Evolutionary conservation across 2,797 vertebrate genomes (phyloP).

Genomic region (Dallia pectoralis): DNA sequence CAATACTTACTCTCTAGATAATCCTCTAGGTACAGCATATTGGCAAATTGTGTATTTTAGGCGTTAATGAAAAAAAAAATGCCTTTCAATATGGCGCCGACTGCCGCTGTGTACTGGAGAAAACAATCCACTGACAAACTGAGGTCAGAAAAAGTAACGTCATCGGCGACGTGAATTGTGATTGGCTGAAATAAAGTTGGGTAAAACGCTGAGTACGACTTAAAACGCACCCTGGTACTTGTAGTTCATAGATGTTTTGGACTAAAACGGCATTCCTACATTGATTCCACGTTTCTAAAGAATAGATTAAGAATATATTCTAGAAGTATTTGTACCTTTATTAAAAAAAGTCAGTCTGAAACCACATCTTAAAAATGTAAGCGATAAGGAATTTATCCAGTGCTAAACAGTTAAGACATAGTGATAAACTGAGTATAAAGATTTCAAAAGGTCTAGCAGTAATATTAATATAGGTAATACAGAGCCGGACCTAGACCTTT

Average conservation of each 20-base stretch:
- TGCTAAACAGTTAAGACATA: no score
- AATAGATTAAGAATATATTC: no score
- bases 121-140: slow-evolving; percentile 74
- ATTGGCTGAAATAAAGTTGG: slow-evolving; percentile 51
- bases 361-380: no score
- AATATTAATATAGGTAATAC: no score
- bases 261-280: background rate
- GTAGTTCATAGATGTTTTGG: slow-evolving; percentile 42
- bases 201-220: background rate
- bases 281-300: background rate
- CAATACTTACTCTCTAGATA: slow-evolving; percentile 96
- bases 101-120: slow-evolving; percentile 74
- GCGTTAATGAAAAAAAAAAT: slow-evolving; percentile 55
- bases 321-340: no score
- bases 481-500: no score
- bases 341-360: no score
- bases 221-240: slow-evolving; percentile 42
- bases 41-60: slow-evolving; percentile 53
- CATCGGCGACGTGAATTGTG: slow-evolving; percentile 17
- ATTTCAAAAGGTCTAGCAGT: no score
- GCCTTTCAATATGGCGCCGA: slow-evolving; percentile 96
- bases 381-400: no score
- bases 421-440: no score
- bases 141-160: slow-evolving; percentile 70
- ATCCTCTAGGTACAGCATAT: slow-evolving; percentile 96